These are phyloP conservation scores for Trissoscelio sp. DNA, from an alignment of 2,888 invertebrate species.

Conservation along the genomic window DNA sequence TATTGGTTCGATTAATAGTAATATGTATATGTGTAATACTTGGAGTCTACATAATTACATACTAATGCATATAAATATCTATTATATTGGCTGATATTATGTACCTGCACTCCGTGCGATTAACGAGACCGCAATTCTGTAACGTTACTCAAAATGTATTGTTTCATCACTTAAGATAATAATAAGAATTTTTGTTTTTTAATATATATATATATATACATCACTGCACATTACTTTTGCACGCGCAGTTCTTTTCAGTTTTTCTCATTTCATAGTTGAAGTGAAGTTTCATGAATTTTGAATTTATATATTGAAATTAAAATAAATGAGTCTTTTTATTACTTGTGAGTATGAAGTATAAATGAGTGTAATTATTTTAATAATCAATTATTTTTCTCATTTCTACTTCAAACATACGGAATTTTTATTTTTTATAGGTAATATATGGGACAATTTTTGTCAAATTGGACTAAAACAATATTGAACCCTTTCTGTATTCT, in stretches of 20 bases:
- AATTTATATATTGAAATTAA: too few relatives aligned
- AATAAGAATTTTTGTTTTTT: constrained; percentile 79
- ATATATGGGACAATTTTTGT: too few relatives aligned
- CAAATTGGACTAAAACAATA: too few relatives aligned
- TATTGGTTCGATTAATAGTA: constrained; percentile 51
- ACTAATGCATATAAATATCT: constrained; percentile 61
- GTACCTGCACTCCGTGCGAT: constrained; percentile 60
- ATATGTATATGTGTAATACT: constrained; percentile 55
- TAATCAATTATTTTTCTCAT: too few relatives aligned
- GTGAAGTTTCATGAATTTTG: neutral
- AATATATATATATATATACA: constrained; percentile 70
- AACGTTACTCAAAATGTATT: constrained; percentile 72
- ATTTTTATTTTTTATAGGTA: too few relatives aligned
- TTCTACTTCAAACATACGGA: too few relatives aligned
- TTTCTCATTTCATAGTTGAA: neutral
- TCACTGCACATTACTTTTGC: constrained; percentile 70
- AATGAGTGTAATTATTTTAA: too few relatives aligned
- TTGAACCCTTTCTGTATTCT: too few relatives aligned
- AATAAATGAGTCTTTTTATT: too few relatives aligned
- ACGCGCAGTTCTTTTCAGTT: neutral
- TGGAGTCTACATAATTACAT: constrained; percentile 61
- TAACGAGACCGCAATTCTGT: constrained; percentile 70
- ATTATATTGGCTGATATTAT: constrained; percentile 60
- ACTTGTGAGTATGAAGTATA: too few relatives aligned
- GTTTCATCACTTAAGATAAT: constrained; percentile 73